Percentiles rank a stretch among this genome's conserved stretches.
These are phyloP conservation scores for Ariopsis seemanni DNA, from an alignment of 2,113 vertebrate species.

Conservation along the genomic window DNA sequence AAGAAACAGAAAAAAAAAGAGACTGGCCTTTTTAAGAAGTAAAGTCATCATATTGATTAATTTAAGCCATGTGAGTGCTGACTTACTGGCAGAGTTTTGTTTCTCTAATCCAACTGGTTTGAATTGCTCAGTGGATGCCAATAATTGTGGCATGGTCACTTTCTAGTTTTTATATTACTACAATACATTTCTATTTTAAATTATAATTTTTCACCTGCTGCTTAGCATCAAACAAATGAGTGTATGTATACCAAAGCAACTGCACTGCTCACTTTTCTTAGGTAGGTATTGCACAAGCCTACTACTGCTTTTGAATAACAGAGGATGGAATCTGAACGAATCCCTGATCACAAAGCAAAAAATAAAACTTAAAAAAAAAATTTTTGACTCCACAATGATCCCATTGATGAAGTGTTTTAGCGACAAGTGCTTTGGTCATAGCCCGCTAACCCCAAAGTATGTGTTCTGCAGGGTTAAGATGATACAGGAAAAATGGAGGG, in stretches of 20 bases:
- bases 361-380: neutral
- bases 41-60: too few relatives aligned
- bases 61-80: too few relatives aligned
- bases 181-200: too few relatives aligned
- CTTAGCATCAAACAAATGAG: neutral
- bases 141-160: neutral
- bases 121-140: neutral
- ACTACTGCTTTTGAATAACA: too few relatives aligned
- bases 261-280: neutral
- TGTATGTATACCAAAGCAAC: neutral
- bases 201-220: neutral
- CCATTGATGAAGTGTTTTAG: neutral
- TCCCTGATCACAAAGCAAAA: neutral
- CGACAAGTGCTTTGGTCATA: neutral
- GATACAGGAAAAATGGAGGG: neutral
- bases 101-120: too few relatives aligned
- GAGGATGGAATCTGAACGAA: neutral
- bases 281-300: neutral
- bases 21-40: neutral
- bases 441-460: neutral
- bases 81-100: too few relatives aligned
- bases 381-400: neutral
- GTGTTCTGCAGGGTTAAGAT: neutral
- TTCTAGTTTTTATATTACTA: neutral
- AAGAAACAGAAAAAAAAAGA: neutral